Percentiles rank a stretch among this genome's conserved stretches.
Conservation (phyloP, 2,797 vertebrate genomes). For the Petrocephalus schoutedeni region DNA sequence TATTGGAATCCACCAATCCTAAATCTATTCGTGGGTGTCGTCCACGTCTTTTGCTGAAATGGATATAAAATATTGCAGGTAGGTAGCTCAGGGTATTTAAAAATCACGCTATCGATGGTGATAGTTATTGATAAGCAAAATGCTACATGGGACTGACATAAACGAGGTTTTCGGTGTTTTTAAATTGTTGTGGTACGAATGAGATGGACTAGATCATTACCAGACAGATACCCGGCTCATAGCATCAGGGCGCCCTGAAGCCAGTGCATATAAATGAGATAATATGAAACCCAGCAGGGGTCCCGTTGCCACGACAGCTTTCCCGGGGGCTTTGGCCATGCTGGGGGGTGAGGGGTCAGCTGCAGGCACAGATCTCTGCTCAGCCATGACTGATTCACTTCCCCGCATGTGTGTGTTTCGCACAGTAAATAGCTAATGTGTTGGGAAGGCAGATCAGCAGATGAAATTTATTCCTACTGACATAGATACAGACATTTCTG, state of each 20-base stretch:
- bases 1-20: neutral
- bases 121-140: neutral
- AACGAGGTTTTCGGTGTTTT: neutral
- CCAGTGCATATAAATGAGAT: neutral
- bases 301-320: neutral
- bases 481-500: constrained; percentile 24
- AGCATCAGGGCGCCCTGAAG: neutral
- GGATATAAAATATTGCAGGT: neutral
- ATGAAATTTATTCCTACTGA: constrained; percentile 37
- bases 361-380: constrained; percentile 52
- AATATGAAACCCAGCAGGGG: neutral
- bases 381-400: constrained; percentile 57
- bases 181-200: neutral
- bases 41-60: neutral
- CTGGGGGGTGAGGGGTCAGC: neutral
- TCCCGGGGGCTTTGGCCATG: neutral
- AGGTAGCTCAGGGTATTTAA: neutral
- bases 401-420: constrained; percentile 46
- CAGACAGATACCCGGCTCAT: neutral
- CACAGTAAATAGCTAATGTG: neutral
- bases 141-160: neutral
- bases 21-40: neutral
- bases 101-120: neutral
- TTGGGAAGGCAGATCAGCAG: neutral
- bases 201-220: neutral